These are phyloP conservation scores for Butastur rufipennis DNA, from an alignment of 2,113 vertebrate species.

Conservation along the genomic window DNA sequence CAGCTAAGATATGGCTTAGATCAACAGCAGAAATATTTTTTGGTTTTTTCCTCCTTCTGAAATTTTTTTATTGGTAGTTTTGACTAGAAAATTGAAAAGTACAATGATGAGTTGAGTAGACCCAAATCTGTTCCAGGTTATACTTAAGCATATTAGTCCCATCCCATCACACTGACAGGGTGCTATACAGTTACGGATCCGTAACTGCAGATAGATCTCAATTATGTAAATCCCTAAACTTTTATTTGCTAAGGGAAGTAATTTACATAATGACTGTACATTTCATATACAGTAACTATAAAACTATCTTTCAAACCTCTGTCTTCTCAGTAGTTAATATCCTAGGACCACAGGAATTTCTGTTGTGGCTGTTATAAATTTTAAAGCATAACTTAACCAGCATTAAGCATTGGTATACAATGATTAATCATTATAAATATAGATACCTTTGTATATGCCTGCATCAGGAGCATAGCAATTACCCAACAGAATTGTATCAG, in stretches of 20 bases:
- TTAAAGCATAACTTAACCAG: neutral
- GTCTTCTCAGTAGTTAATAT: neutral
- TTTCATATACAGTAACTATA: neutral
- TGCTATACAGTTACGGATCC: neutral
- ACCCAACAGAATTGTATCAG: neutral
- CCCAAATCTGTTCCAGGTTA: neutral
- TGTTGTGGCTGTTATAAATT: neutral
- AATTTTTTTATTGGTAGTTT: neutral
- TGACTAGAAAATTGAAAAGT: neutral
- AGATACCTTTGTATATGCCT: neutral
- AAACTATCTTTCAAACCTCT: neutral
- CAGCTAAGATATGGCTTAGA: neutral
- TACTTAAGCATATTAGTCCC: neutral
- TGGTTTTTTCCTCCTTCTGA: neutral
- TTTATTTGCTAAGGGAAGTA: neutral
- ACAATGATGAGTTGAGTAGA: neutral
- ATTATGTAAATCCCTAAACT: neutral
- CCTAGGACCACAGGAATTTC: neutral
- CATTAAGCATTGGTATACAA: neutral
- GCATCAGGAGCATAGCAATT: neutral
- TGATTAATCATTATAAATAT: neutral
- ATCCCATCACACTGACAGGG: neutral
- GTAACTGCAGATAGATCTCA: neutral
- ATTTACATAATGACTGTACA: neutral
- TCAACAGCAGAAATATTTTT: neutral